Percentiles rank a stretch among this genome's conserved stretches.
These are phyloP conservation scores for Heliothis peltigera DNA, from an alignment of 2,888 invertebrate genomes.

Conservation along the genomic window DNA sequence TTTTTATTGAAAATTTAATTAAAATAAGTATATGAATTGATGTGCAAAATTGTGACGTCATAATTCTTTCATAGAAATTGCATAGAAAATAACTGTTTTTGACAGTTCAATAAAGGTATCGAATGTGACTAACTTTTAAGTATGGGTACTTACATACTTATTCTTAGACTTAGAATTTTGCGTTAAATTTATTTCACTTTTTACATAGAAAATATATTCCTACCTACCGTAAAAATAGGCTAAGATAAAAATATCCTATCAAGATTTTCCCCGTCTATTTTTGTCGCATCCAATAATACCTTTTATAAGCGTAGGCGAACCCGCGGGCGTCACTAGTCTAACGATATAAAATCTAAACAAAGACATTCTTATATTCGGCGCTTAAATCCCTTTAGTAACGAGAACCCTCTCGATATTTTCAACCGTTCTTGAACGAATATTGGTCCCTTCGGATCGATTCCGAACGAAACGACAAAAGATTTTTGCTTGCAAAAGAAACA, in stretches of 20 bases:
- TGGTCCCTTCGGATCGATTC: conserved; percentile 77
- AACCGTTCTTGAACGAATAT: conserved; percentile 75
- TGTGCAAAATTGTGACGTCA: no score
- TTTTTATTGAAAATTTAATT: no score
- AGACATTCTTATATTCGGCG: conserved; percentile 43
- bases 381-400: conserved; percentile 70
- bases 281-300: conserved; percentile 5
- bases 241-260: background rate
- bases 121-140: no score
- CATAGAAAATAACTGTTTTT: no score
- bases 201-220: no score
- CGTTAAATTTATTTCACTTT: no score
- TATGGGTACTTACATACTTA: no score
- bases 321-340: conserved; percentile 13
- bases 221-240: no score
- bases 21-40: no score
- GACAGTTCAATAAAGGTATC: no score
- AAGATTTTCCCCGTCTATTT: background rate
- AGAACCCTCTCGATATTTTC: conserved; percentile 76
- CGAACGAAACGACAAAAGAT: conserved; percentile 66
- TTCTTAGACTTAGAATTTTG: no score
- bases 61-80: no score
- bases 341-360: conserved; percentile 55
- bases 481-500: conserved; percentile 69
- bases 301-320: conserved; percentile 4